These are phyloP conservation scores for Coregonus clupeaformis DNA, from an alignment of 2,113 vertebrate genomes.

Conservation along the genomic window DNA sequence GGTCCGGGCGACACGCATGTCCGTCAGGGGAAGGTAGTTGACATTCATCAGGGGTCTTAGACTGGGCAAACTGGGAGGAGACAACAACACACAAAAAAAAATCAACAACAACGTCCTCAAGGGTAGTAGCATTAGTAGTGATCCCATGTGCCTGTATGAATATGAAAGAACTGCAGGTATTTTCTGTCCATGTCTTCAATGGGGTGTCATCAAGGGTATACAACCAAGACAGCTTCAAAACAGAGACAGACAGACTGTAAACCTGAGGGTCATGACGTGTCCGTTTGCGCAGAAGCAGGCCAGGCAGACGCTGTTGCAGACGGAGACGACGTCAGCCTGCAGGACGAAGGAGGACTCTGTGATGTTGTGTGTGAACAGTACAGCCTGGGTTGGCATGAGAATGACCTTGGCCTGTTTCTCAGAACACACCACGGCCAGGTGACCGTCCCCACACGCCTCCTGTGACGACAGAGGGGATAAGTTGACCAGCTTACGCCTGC, in stretches of 20 bases:
- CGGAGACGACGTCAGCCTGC: slow-evolving; percentile 86
- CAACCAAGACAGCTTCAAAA: no score
- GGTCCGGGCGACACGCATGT: slow-evolving; percentile 97
- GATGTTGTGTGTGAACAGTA: slow-evolving; percentile 95
- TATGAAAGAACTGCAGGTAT: no score
- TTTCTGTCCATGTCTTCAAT: no score
- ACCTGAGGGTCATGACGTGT: slow-evolving; percentile 98
- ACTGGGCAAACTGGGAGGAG: slow-evolving; percentile 87
- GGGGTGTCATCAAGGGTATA: no score
- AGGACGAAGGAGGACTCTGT: slow-evolving; percentile 96
- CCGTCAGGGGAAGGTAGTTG: slow-evolving; percentile 91
- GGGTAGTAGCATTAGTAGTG: no score
- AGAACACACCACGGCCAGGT: slow-evolving; percentile 92
- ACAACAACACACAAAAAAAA: slow-evolving; percentile 3
- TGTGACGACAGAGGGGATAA: slow-evolving; percentile 87
- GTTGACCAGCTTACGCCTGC: slow-evolving; percentile 86
- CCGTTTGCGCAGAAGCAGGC: slow-evolving; percentile 97
- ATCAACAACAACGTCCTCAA: neutral
- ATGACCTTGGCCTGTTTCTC: slow-evolving; percentile 98
- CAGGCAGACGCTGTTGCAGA: slow-evolving; percentile 90
- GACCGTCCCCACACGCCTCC: slow-evolving; percentile 85
- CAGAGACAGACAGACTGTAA: neutral
- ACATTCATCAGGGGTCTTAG: slow-evolving; percentile 92
- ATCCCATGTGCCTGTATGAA: no score
- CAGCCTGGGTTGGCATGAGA: slow-evolving; percentile 94